phyloP scores from a whole-genome alignment of 2,888 invertebrate species.

The Lasioglossum figueresi region DNA sequence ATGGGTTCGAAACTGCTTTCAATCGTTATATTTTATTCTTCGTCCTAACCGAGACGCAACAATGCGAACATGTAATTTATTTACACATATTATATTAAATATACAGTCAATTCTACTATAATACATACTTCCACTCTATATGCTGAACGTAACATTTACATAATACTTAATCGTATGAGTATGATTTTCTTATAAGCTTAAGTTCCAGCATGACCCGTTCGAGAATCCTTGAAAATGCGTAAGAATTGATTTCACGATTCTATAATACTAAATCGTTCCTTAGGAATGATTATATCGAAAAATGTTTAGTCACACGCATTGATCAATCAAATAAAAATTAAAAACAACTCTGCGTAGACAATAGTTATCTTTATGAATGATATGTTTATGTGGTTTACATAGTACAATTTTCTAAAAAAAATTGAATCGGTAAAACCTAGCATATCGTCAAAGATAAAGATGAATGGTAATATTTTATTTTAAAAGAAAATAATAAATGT shows the following conservation, averaged over 20 bases:
- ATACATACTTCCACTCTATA: background rate
- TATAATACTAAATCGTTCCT: constrained; percentile 2
- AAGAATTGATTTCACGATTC: background rate
- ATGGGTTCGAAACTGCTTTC: too few relatives aligned
- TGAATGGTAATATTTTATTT: too few relatives aligned
- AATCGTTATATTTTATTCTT: too few relatives aligned
- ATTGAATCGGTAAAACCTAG: background rate
- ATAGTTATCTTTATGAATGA: background rate
- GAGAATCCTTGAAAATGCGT: background rate
- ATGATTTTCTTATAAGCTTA: background rate
- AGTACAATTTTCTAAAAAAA: background rate
- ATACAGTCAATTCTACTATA: constrained; percentile 35
- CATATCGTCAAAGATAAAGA: background rate
- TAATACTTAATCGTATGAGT: background rate
- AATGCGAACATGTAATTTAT: constrained; percentile 19
- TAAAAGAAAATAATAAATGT: background rate
- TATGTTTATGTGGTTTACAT: background rate
- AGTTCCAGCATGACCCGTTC: background rate
- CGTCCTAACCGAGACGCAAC: too few relatives aligned
- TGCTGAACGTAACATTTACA: background rate
- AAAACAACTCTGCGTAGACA: background rate
- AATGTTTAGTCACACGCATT: background rate
- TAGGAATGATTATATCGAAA: background rate
- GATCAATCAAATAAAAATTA: background rate
- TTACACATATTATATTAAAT: constrained; percentile 25